Percentiles rank a stretch among this genome's conserved stretches.
Conservation (phyloP, 2,113 vertebrate species). For the Choloepus hoffmanni region DNA sequence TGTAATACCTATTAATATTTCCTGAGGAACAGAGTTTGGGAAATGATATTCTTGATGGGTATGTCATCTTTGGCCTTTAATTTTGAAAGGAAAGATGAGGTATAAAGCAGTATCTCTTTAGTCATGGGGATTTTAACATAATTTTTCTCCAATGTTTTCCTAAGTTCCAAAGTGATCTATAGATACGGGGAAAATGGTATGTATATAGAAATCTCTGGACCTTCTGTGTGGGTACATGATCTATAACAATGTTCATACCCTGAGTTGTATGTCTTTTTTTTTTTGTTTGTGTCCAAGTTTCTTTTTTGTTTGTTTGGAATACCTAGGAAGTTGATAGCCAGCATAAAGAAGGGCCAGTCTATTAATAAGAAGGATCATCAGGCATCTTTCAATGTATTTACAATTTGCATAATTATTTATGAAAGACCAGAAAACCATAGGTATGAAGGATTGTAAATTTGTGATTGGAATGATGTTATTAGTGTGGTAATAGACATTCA, state of each 20-base stretch:
- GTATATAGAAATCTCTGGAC: not conserved
- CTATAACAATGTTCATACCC: constrained; percentile 12
- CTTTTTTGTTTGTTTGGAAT: constrained; percentile 5
- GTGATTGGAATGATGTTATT: not conserved
- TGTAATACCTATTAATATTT: not conserved
- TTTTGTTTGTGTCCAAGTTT: not conserved
- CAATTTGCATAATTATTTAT: constrained; percentile 31
- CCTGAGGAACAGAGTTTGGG: constrained; percentile 41
- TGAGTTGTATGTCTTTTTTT: constrained; percentile 36
- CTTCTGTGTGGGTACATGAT: not conserved
- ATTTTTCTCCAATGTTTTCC: constrained; percentile 4
- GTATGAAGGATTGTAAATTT: constrained; percentile 15
- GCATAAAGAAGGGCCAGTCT: not conserved
- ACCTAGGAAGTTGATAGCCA: not conserved
- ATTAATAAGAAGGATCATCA: not conserved
- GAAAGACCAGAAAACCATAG: not conserved
- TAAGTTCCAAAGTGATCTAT: not conserved
- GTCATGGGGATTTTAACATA: not conserved
- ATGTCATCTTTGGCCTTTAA: constrained; percentile 38
- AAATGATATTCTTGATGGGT: not conserved
- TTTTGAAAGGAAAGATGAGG: constrained; percentile 23
- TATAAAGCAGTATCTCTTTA: not conserved
- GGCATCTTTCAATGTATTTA: not conserved
- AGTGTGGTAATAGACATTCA: not conserved
- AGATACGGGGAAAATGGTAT: not conserved